Evolutionary conservation across 1,140 invertebrate species (phyloP).

Genomic region (Pantala flavescens): DNA sequence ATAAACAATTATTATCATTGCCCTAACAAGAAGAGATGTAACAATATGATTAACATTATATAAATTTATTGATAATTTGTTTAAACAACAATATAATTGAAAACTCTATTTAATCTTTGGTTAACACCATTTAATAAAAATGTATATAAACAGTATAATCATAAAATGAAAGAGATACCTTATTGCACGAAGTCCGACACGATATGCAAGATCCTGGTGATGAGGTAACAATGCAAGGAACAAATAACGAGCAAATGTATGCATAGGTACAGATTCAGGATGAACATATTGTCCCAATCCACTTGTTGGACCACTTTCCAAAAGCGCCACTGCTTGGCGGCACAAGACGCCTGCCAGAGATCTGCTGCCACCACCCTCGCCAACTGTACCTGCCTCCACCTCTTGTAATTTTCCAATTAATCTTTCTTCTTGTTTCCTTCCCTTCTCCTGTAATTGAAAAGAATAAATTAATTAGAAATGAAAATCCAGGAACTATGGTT

Average conservation of each 20-base stretch:
- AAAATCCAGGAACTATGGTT: neutral
- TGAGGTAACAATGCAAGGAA: slow-evolving; percentile 61
- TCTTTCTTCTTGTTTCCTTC: slow-evolving; percentile 63
- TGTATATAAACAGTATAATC: too few relatives aligned
- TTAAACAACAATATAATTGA: too few relatives aligned
- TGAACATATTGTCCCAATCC: slow-evolving; percentile 64
- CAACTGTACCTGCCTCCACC: slow-evolving; percentile 57
- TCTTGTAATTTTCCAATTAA: slow-evolving; percentile 63
- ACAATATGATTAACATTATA: too few relatives aligned
- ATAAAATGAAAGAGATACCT: slow-evolving; percentile 30
- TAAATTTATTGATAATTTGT: too few relatives aligned
- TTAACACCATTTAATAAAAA: too few relatives aligned
- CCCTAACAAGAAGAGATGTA: too few relatives aligned
- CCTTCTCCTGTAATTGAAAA: slow-evolving; percentile 42
- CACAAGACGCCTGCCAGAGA: slow-evolving; percentile 49
- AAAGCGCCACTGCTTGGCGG: slow-evolving; percentile 47
- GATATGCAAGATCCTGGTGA: slow-evolving; percentile 66
- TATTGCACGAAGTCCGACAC: slow-evolving; percentile 46
- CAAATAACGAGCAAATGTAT: slow-evolving; percentile 69
- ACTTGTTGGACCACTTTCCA: slow-evolving; percentile 62
- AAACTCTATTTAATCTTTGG: too few relatives aligned
- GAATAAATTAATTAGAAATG: slow-evolving; percentile 17
- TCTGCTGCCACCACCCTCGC: neutral
- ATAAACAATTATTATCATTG: slow-evolving; percentile 12
- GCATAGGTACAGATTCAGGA: slow-evolving; percentile 67